Evolutionary conservation across 1,140 invertebrate genomes (phyloP), one percentile per base, ranked within the genome.

Genomic region (Halictus rubicundus): DNA sequence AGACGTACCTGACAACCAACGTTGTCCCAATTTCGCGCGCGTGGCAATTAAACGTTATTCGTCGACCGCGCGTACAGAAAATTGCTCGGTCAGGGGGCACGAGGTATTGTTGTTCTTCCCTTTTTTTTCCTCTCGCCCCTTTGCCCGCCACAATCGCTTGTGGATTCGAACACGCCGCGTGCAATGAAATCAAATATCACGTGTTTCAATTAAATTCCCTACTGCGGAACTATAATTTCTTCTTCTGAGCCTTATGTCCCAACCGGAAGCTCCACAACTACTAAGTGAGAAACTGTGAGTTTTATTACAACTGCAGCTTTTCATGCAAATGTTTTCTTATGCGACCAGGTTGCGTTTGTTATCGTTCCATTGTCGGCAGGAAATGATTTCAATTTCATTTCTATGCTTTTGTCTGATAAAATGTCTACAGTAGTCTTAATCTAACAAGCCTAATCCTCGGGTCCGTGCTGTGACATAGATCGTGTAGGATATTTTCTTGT

Each of bases 21-120:
- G 61, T 79, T 82, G 81, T 74, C 81, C 85, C 86, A 89, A 89
- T 88, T 89, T 84, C 75, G 72, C 78, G 72, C 78, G 80, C 83
- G 81, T 86, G 85, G 80, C 88, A 89, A 89, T 89, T 87, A 89
- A 89, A 88, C 78, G 77, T 80, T 88, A 83, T 87, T 82, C 81
- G 81, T 83, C 71, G 74, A 65, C 66, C 82, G 60, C 72, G 63
- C 66, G 60, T 70, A 61, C 32, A 83, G 85, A 60, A 86, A 87
- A 86, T 78, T 81, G 81, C 85, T 83, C 85, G 52, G 76, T 82
- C 85, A 83, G 69, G 71, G 54, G 79, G 75, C 83, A 74, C 80
- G 25, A 63, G 75, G 70, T 75, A 81, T 79, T 63, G 71, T 68
- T 83, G 60, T 80, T 42, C 57, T 72, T 83, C 59, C 52, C 52